Evolutionary conservation across 1,140 invertebrate genomes (phyloP).

Genomic region (Sweltsa coloradensis): DNA sequence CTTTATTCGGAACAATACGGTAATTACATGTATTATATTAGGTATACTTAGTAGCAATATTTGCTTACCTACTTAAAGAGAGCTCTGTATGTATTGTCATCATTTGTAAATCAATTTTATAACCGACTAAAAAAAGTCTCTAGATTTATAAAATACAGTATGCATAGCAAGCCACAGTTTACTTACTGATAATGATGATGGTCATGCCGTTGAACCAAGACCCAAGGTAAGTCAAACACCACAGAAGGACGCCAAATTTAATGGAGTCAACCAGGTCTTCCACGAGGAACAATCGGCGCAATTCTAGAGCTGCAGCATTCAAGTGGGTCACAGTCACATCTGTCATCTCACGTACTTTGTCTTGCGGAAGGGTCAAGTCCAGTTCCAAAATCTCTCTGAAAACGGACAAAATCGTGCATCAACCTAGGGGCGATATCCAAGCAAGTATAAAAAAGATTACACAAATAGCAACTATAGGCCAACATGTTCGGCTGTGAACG

Average conservation of each 20-base stretch:
- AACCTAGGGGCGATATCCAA: no score
- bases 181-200: conserved; percentile 80
- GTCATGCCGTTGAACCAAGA: conserved; percentile 98
- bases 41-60: no score
- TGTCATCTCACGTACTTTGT: conserved; percentile 76
- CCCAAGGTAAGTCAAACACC: conserved; percentile 91
- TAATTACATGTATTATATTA: no score
- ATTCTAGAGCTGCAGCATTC: conserved; percentile 64
- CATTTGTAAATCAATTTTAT: no score
- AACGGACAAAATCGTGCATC: no score
- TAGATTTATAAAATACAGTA: background rate
- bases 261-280: conserved; percentile 93
- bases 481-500: no score
- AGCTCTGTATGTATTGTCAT: no score
- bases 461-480: background rate
- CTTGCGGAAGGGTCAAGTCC: conserved; percentile 72
- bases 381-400: conserved; percentile 77
- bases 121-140: no score
- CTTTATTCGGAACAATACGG: no score
- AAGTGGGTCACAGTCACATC: conserved; percentile 71
- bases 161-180: background rate
- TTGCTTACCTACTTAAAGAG: no score
- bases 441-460: background rate
- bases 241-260: conserved; percentile 85
- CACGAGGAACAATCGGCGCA: conserved; percentile 87